A percentile compares a stretch with the other conserved stretches of the same genome.
Conservation (phyloP, 2,797 vertebrate species). For the Crax fasciolata region DNA sequence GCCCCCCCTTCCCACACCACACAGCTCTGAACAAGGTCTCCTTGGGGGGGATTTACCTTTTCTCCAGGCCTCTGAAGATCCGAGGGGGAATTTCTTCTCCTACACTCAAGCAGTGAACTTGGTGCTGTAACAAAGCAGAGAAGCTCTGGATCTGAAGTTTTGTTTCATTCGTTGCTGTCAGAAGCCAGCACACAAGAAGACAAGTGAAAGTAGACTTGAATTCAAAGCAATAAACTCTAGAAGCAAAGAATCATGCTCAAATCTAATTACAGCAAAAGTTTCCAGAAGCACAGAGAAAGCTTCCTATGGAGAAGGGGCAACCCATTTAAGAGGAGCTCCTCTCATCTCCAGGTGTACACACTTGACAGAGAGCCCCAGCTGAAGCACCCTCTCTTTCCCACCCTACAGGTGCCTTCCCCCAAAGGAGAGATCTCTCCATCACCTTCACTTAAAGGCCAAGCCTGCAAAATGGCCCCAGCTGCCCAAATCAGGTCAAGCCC, state of each 20-base stretch:
- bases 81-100: not conserved
- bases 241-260: not conserved
- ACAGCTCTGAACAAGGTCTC: fast-evolving
- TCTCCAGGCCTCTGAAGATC: not conserved
- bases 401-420: fast-evolving
- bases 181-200: not conserved
- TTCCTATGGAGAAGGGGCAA: fast-evolving
- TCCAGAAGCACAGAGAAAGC: not conserved
- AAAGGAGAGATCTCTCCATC: fast-evolving
- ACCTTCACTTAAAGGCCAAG: not conserved
- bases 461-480: not conserved
- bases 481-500: not conserved
- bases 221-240: not conserved
- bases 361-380: not conserved
- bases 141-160: not conserved
- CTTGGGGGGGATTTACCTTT: not conserved
- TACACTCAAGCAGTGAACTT: not conserved
- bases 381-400: fast-evolving
- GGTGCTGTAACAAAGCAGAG: not conserved
- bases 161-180: not conserved
- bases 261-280: not conserved
- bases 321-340: not conserved
- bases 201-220: not conserved
- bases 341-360: fast-evolving
- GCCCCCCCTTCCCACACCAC: not conserved